phyloP scores from a whole-genome alignment of 2,797 vertebrate genomes.

The Scomberomorus guttatus region DNA sequence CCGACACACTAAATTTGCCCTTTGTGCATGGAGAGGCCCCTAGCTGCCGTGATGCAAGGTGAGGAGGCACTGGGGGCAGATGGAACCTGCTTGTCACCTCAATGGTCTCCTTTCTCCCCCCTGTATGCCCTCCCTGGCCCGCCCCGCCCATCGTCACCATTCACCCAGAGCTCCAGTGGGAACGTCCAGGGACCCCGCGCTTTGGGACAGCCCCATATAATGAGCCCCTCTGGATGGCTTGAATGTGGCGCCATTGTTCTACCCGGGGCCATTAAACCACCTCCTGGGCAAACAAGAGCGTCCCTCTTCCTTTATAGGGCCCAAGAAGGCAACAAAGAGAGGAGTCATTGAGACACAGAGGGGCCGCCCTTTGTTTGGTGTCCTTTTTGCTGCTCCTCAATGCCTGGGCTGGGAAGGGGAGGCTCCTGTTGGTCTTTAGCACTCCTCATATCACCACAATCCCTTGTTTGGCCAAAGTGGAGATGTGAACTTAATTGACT shows the following conservation, averaged over 20 bases:
- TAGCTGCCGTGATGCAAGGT: constrained; percentile 93
- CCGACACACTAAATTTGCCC: constrained; percentile 88
- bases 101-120: constrained; percentile 90
- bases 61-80: constrained; percentile 93
- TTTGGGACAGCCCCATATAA: constrained; percentile 92
- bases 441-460: constrained; percentile 88
- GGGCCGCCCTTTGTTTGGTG: constrained; percentile 93
- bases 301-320: constrained; percentile 95
- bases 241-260: constrained; percentile 95
- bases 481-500: constrained; percentile 99
- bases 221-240: constrained; percentile 90
- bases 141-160: constrained; percentile 87
- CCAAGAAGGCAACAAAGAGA: constrained; percentile 91
- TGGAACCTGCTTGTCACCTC: constrained; percentile 96
- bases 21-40: constrained; percentile 91
- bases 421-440: constrained; percentile 95
- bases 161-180: constrained; percentile 92
- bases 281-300: constrained; percentile 96
- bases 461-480: constrained; percentile 96
- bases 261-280: constrained; percentile 93
- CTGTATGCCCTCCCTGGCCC: constrained; percentile 78
- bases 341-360: constrained; percentile 93
- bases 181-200: constrained; percentile 90
- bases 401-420: constrained; percentile 92
- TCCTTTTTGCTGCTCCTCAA: constrained; percentile 95